A percentile compares a stretch with the other conserved stretches of the same genome.
These are phyloP conservation scores for Macquaria australasica DNA, from an alignment of 2,113 vertebrate genomes.

Conservation along the genomic window DNA sequence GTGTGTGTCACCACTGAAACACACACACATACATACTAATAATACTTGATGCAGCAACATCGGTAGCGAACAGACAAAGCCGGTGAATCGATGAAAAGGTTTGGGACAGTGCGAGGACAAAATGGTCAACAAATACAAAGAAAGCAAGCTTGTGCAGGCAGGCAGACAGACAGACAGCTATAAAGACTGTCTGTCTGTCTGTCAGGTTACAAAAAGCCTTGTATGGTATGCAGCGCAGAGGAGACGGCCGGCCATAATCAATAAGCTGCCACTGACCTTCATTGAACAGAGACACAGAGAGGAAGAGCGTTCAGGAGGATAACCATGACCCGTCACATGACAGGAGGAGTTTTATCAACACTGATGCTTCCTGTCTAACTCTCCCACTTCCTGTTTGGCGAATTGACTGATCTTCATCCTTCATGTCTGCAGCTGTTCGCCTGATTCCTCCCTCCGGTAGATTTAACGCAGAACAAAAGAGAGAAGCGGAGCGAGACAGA, in stretches of 20 bases:
- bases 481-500: not conserved
- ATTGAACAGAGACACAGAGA: conserved; percentile 53
- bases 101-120: not conserved
- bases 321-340: conserved; percentile 20
- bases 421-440: not conserved
- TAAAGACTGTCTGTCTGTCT: not conserved
- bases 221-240: conserved; percentile 53
- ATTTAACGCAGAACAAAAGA: not conserved
- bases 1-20: conserved; percentile 35
- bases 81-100: not conserved
- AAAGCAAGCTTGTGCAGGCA: not conserved
- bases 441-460: not conserved
- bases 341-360: conserved; percentile 4
- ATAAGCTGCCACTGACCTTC: conserved; percentile 79
- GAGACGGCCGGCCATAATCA: conserved; percentile 65
- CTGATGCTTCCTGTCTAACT: not conserved
- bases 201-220: conserved; percentile 66
- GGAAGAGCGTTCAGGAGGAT: not conserved
- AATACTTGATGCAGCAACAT: conserved; percentile 27
- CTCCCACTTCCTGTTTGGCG: conserved; percentile 19
- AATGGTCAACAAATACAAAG: not conserved
- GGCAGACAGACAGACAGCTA: not conserved
- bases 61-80: conserved; percentile 8
- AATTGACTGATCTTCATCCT: not conserved
- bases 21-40: conserved; percentile 38